phyloP scores from a whole-genome alignment of 2,113 vertebrate genomes.

The Laticauda laticaudata region DNA sequence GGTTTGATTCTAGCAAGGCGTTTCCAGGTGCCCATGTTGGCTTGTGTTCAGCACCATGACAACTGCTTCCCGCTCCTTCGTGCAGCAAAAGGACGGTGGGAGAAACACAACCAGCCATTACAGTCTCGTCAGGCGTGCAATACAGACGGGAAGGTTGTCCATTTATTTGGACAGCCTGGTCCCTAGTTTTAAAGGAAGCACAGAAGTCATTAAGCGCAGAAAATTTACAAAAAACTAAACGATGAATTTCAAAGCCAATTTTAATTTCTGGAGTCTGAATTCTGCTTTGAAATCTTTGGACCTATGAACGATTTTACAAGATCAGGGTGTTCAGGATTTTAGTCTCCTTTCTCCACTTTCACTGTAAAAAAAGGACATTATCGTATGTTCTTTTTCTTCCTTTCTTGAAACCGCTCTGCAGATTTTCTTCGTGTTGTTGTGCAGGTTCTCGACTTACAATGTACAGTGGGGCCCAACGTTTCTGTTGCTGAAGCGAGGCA shows the following conservation, averaged over 20 bases:
- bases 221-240: not conserved
- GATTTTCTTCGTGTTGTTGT: not conserved
- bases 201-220: not conserved
- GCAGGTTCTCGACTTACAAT: too few species aligned
- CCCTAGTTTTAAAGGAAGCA: not conserved
- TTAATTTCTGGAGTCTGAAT: not conserved
- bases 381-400: not conserved
- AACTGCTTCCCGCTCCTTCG: not conserved
- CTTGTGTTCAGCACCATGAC: not conserved
- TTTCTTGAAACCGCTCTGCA: not conserved
- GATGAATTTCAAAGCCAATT: not conserved
- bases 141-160: not conserved
- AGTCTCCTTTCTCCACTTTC: not conserved
- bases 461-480: too few species aligned
- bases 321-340: not conserved
- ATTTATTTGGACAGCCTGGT: rapidly evolving
- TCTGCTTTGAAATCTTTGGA: not conserved
- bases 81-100: not conserved
- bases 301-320: not conserved
- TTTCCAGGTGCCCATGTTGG: not conserved
- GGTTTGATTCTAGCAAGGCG: not conserved
- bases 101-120: not conserved
- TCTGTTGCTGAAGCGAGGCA: too few species aligned
- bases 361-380: not conserved
- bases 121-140: not conserved